Evolutionary conservation across 2,888 invertebrate species (phyloP).

Genomic region (Drosophila fungiperda): DNA sequence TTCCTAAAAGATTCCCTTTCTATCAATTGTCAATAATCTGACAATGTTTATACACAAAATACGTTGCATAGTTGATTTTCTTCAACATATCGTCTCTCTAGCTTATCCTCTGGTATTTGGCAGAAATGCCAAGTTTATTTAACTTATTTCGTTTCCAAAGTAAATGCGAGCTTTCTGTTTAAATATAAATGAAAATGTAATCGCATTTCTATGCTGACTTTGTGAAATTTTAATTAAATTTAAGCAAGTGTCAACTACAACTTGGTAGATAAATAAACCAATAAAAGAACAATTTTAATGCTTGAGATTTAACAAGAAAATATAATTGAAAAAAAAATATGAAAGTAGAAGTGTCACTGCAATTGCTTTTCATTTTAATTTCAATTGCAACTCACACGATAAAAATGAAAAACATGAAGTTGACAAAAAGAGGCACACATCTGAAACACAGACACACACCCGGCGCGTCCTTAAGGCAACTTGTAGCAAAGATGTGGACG

Average conservation of each 20-base stretch:
- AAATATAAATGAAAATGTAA: slow-evolving; percentile 3
- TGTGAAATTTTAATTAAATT: slow-evolving; percentile 19
- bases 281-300: not conserved
- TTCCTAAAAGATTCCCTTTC: not conserved
- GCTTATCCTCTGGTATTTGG: not conserved
- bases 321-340: not conserved
- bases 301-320: not conserved
- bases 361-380: slow-evolving; percentile 45
- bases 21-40: not conserved
- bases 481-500: slow-evolving; percentile 2
- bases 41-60: slow-evolving; percentile 1
- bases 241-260: slow-evolving; percentile 13
- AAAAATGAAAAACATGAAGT: slow-evolving; percentile 13
- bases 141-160: not conserved
- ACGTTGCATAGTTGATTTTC: slow-evolving; percentile 1
- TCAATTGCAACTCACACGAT: slow-evolving; percentile 13
- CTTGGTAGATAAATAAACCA: slow-evolving; percentile 12
- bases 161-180: not conserved
- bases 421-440: slow-evolving; percentile 9
- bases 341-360: slow-evolving; percentile 1
- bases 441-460: slow-evolving; percentile 2
- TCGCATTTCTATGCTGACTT: not conserved
- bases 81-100: too few species aligned
- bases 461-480: slow-evolving; percentile 1
- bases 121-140: not conserved